Base-by-base conservation (phyloP, 2,797 vertebrate species). In the Tenualosa thibaudeaui region DNA sequence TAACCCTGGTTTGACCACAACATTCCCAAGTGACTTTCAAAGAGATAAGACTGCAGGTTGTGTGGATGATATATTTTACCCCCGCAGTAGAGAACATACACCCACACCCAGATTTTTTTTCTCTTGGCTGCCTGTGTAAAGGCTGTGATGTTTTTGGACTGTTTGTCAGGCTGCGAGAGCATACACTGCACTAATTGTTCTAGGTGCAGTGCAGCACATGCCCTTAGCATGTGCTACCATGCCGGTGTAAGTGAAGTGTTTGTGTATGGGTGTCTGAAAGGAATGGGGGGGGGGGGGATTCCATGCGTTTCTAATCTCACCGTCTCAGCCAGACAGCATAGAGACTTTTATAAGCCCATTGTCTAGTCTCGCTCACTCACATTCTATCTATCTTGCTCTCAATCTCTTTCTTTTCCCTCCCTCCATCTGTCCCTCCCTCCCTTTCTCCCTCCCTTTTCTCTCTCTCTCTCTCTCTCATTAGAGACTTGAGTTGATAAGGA, bases 401-500 rank as follows among this genome's bases (percentile, higher is more conserved):
- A 2, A 8, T 37, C 62, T 68, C 62, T 68, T 24, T 31, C 62
- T 68, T 1, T 24, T 68, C 62, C 31, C 62, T 31, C 24, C 31
- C 62, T 68, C 26, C 31, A 3, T 68, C 8, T 31, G 24, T 68
- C 62, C 10, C 22, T 75, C 2, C 15, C 13, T 82, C 2, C 22
- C 3, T 56, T 50, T 56, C 31, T 46, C 49, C 56, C 26, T 62
- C 31, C 46, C 54, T 46, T 12, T 7, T 24, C 54, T 60, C 54
- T 8, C 6, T 62, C 31, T 62, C 54, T 46, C 37, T 12, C 17
- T 24, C 54, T 60, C 54, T 8, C 6, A 9, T 4, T 60, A 5
- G 10, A 50, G n/a, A 93, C 86, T 89, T 24, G 87, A 60, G 83
- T 49, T 82, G 92, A 93, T 91, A 90, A 91, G 84, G 68, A 86